Percentiles rank a stretch among this genome's conserved stretches.
These are phyloP conservation scores for Aphyosemion australe DNA, from an alignment of 2,113 vertebrate species.

Conservation along the genomic window DNA sequence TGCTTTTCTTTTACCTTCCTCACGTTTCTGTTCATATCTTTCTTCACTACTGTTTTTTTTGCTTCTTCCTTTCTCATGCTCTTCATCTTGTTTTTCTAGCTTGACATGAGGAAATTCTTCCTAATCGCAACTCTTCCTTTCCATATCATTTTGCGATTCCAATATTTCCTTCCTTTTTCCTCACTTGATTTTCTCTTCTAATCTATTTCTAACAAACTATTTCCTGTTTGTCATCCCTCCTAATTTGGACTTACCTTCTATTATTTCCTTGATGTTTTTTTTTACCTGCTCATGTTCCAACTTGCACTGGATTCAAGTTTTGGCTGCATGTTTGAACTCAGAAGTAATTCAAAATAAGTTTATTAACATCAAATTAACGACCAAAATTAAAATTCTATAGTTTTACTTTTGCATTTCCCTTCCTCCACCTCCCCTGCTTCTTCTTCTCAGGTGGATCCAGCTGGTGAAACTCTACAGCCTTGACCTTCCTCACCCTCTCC, in stretches of 20 bases:
- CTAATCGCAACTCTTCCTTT: conserved; percentile 10
- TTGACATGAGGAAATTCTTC: neutral
- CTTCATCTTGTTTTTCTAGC: conserved; percentile 6
- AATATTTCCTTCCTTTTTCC: conserved; percentile 34
- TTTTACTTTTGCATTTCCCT: neutral
- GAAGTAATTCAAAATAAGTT: neutral
- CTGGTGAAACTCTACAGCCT: conserved; percentile 21
- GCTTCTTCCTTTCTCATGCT: neutral
- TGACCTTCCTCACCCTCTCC: conserved; percentile 18
- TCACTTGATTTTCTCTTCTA: conserved; percentile 18
- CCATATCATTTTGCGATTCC: conserved; percentile 20
- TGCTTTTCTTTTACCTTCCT: neutral
- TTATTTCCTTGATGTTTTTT: neutral
- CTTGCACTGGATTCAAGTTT: conserved; percentile 13
- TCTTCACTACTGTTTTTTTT: neutral
- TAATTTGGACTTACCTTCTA: neutral
- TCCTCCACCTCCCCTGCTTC: neutral
- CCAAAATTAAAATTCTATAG: neutral
- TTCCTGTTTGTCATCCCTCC: conserved; percentile 28
- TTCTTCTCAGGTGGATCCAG: conserved; percentile 34
- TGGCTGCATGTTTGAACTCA: neutral
- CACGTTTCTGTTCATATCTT: neutral
- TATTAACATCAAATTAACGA: neutral
- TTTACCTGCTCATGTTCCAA: conserved; percentile 24
- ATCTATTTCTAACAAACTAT: conserved; percentile 26